Conservation (phyloP, 2,797 vertebrate genomes). For the Poliocrania exsul region DNA sequence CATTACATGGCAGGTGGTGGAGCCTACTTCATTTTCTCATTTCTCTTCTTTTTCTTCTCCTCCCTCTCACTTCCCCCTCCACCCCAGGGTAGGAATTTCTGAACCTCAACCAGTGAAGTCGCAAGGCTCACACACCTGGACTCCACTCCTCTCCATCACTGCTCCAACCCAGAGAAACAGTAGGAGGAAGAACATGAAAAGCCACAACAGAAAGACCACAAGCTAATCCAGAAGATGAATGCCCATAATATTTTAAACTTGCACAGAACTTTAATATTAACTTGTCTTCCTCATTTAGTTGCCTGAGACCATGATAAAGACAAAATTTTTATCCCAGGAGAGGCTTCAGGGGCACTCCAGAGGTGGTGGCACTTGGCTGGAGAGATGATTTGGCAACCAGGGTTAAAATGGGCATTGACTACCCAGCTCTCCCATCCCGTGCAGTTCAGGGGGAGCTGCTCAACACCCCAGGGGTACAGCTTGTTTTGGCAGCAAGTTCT, state of each 20-base stretch:
- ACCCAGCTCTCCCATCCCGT: background rate
- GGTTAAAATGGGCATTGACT: background rate
- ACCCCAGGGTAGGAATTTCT: conserved; percentile 75
- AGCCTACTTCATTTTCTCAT: conserved; percentile 70
- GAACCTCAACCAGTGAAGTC: conserved; percentile 67
- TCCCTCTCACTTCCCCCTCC: conserved; percentile 55
- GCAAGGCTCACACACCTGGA: conserved; percentile 67
- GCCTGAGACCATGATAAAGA: background rate
- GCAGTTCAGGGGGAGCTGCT: background rate
- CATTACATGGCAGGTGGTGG: conserved; percentile 79
- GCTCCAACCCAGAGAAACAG: background rate
- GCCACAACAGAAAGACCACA: background rate
- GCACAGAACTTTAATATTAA: background rate
- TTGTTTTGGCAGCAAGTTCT: background rate
- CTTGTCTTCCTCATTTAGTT: background rate
- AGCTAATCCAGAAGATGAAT: background rate
- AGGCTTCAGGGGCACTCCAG: background rate
- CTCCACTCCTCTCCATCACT: background rate
- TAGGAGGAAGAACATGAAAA: background rate
- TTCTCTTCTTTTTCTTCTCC: conserved; percentile 65
- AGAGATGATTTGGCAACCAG: background rate
- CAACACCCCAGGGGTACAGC: background rate
- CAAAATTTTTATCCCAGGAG: background rate
- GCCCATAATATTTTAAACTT: background rate
- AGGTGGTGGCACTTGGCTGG: fast-evolving